These are phyloP conservation scores for Pammene fasciana DNA, from an alignment of 2,888 invertebrate genomes.

Conservation along the genomic window DNA sequence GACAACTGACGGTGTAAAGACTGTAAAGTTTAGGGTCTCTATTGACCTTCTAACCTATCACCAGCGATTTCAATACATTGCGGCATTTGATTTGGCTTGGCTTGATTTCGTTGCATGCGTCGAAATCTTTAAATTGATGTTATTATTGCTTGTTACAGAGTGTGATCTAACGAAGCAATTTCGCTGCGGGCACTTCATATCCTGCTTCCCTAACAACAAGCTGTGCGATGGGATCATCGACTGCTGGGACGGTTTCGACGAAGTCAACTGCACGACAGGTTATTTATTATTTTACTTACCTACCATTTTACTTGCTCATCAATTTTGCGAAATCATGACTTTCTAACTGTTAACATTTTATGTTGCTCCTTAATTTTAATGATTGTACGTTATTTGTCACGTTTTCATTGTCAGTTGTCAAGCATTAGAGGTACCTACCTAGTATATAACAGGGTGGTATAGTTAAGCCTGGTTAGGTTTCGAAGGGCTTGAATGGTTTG, in stretches of 20 bases:
- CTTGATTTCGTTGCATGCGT: no score
- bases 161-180: conserved; percentile 87
- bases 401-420: background rate
- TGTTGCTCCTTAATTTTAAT: background rate
- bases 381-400: background rate
- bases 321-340: conserved; percentile 29
- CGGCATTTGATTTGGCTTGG: no score
- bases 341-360: background rate
- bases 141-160: conserved; percentile 71
- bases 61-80: no score
- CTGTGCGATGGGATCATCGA: conserved; percentile 88
- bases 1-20: no score
- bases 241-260: conserved; percentile 91
- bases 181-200: conserved; percentile 88
- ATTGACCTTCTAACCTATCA: no score
- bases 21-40: no score
- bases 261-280: conserved; percentile 87
- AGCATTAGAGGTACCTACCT: background rate
- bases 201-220: conserved; percentile 87
- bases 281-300: conserved; percentile 53
- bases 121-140: background rate
- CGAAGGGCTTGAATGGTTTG: no score
- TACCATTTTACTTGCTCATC: conserved; percentile 46
- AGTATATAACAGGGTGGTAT: background rate
- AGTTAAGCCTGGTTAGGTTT: no score